These are phyloP conservation scores for Trissonchulus latispiculum DNA, from an alignment of 2,888 invertebrate genomes.

Conservation along the genomic window DNA sequence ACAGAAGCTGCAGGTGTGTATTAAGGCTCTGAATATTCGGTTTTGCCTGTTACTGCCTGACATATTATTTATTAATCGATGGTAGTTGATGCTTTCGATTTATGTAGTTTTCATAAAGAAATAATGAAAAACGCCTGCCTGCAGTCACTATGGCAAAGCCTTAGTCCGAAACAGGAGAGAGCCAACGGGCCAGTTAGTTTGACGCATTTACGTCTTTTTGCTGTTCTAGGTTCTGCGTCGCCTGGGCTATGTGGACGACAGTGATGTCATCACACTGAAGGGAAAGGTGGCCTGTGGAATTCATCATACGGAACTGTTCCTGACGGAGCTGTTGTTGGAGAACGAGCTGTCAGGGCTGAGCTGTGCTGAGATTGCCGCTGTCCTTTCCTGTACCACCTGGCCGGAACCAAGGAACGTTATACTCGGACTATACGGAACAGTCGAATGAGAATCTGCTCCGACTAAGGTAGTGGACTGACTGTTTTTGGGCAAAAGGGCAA, in stretches of 20 bases:
- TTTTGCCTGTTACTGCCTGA: too few species aligned
- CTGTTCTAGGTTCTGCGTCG: constrained; percentile 53
- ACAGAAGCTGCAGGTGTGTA: constrained; percentile 52
- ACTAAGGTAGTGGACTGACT: background rate
- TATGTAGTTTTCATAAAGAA: too few species aligned
- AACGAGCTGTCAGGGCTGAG: constrained; percentile 74
- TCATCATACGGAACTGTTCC: constrained; percentile 66
- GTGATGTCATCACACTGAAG: constrained; percentile 61
- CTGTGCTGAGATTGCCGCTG: constrained; percentile 82
- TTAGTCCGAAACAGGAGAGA: too few species aligned
- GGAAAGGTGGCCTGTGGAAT: constrained; percentile 77
- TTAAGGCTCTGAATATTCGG: too few species aligned
- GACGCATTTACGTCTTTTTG: too few species aligned
- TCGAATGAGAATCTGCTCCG: background rate
- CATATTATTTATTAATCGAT: too few species aligned
- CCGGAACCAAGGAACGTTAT: constrained; percentile 58
- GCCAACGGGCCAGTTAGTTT: too few species aligned
- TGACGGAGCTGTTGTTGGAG: constrained; percentile 83
- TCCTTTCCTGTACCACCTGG: constrained; percentile 83
- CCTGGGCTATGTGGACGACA: constrained; percentile 64
- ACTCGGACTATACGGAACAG: too few species aligned
- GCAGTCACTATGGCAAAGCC: too few species aligned
- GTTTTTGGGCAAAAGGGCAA: too few species aligned
- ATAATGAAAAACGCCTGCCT: too few species aligned
- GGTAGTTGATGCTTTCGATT: too few species aligned